Evolutionary conservation across 2,797 vertebrate species (phyloP), one percentile per base, ranked within the genome.

Genomic region (Propithecus perrieri): DNA sequence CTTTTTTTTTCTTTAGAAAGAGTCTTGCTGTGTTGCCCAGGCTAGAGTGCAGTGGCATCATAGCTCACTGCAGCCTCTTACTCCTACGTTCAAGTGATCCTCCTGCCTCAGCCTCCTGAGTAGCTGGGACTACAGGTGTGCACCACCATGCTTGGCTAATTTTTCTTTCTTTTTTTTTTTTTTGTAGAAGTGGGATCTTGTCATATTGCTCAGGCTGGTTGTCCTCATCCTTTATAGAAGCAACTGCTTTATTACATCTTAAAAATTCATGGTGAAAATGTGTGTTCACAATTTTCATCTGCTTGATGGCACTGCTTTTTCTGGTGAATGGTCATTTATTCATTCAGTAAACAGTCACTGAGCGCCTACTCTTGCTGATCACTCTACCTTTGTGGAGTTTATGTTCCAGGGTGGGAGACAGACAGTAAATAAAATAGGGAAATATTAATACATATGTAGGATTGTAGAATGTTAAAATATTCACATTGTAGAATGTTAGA

Each of bases 341-440:
- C 26, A 28, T 67, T 43, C 15, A 69, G 48, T 67, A 33, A 86
- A 24, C 13, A 33, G 28, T 48, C 41, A 43, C 12, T 13, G 2
- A 43, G n/a, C 28, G 4, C 22, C 7, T 24, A 0, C 63, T 53
- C 0, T 43, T 43, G 43, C 35, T 35, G 7, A 1, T 43, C 35
- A 46, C 75, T 74, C 30, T 72, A 13, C 33, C 35, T 38, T 35
- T 12, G 50, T 80, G 75, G 30, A 53, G 65, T 91, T 80, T 38
- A 46, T 38, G 30, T 75, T 55, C 46, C 26, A 33, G 75, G 14
- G 3, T 53, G 1, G 3, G 50, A 28, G 10, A 50, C 28, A 75
- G 59, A 35, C 24, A 18, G 38, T 18, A 41, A 50, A 69, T 55
- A 55, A 86, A 38, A 38, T 24, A 74, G 41, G 28, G 46, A 5